Percentiles rank a stretch among this genome's conserved stretches.
Evolutionary conservation across 2,797 vertebrate genomes (phyloP).

Genomic region (Lepus townsendii): DNA sequence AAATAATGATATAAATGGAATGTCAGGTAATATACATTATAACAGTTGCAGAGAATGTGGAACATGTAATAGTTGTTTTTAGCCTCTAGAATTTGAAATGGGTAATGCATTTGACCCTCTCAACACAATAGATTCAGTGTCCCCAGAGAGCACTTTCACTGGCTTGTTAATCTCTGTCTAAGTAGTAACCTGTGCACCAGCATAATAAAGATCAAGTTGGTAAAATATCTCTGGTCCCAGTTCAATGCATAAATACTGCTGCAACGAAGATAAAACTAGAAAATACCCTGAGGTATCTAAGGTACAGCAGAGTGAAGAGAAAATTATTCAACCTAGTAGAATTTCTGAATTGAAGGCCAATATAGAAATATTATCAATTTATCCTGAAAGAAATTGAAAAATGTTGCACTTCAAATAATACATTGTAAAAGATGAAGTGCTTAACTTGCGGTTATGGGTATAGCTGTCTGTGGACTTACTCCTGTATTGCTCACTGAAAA

Average conservation of each 20-base stretch:
- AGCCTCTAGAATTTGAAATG: conserved; percentile 68
- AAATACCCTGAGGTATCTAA: conserved; percentile 76
- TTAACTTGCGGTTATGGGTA: conserved; percentile 71
- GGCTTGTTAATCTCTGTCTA: conserved; percentile 77
- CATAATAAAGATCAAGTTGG: conserved; percentile 81
- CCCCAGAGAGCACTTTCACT: conserved; percentile 68
- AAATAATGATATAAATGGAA: background rate
- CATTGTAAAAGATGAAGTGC: conserved; percentile 72
- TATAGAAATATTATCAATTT: conserved; percentile 80
- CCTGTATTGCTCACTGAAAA: conserved; percentile 68
- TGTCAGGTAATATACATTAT: background rate
- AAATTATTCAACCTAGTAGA: conserved; percentile 80
- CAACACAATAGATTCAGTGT: conserved; percentile 61
- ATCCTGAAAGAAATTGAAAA: conserved; percentile 81
- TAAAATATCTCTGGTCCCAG: conserved; percentile 70
- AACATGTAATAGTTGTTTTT: conserved; percentile 67
- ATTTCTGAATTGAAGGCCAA: conserved; percentile 79
- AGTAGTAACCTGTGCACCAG: conserved; percentile 74
- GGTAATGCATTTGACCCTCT: conserved; percentile 75
- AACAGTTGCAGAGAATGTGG: background rate
- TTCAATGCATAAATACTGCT: conserved; percentile 80
- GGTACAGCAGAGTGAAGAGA: conserved; percentile 68
- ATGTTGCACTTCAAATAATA: conserved; percentile 75
- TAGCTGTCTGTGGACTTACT: conserved; percentile 70
- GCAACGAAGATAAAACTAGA: conserved; percentile 78